Conservation (phyloP, 2,888 invertebrate genomes). For the Epistrophe grossulariae region DNA sequence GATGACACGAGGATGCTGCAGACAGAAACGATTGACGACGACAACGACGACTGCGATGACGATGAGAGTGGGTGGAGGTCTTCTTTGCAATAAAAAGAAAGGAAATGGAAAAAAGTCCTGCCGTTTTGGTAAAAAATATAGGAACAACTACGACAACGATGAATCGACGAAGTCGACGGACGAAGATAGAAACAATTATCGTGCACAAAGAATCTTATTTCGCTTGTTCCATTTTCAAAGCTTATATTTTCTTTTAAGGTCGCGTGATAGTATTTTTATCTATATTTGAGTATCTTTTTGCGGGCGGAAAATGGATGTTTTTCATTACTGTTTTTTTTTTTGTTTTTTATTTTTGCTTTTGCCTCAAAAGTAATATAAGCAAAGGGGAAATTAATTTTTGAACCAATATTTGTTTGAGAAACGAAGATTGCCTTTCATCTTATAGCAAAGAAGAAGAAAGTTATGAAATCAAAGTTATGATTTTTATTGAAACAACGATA, state of each 20-base stretch:
- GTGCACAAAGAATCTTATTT: conserved; percentile 63
- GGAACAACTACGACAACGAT: neutral
- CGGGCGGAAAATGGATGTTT: conserved; percentile 23
- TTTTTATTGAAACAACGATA: conserved; percentile 2
- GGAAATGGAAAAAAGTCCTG: conserved; percentile 30
- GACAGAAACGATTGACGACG: conserved; percentile 58
- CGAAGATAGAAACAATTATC: conserved; percentile 38
- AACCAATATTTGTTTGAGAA: conserved; percentile 39
- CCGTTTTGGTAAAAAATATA: neutral
- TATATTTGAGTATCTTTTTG: conserved; percentile 38
- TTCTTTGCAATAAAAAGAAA: conserved; percentile 11
- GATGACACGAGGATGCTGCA: conserved; percentile 35
- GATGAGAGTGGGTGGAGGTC: conserved; percentile 8
- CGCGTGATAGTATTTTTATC: conserved; percentile 62
- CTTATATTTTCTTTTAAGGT: conserved; percentile 65
- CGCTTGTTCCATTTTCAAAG: conserved; percentile 53
- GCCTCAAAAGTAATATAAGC: conserved; percentile 15
- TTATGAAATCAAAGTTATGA: neutral
- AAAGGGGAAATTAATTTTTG: conserved; percentile 58
- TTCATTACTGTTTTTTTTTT: conserved; percentile 26
- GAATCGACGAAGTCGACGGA: conserved; percentile 7
- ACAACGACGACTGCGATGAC: conserved; percentile 3
- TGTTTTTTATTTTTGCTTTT: conserved; percentile 25
- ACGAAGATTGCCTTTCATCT: conserved; percentile 8
- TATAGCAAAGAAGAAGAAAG: neutral